A percentile compares a stretch with the other conserved stretches of the same genome.
These are phyloP conservation scores for Mormyrus proboscirostris DNA, from an alignment of 2,797 vertebrate species.

Conservation along the genomic window DNA sequence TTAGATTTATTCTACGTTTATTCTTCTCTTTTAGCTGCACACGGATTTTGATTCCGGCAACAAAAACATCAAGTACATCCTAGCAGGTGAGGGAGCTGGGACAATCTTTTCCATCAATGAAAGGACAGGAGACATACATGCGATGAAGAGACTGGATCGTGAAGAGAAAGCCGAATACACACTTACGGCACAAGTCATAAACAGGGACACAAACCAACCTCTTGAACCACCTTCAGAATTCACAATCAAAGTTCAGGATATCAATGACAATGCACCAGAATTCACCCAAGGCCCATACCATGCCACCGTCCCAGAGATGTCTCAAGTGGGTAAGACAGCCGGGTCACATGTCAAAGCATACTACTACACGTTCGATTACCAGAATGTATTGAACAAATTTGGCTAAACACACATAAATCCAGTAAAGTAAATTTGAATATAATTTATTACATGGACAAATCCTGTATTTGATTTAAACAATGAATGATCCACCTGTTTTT, in stretches of 20 bases:
- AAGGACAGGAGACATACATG: constrained; percentile 88
- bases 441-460: background rate
- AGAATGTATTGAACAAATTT: background rate
- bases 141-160: constrained; percentile 56
- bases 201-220: constrained; percentile 81
- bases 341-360: background rate
- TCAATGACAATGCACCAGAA: constrained; percentile 94
- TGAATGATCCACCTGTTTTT: background rate
- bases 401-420: background rate
- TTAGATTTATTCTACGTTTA: background rate
- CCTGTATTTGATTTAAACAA: background rate
- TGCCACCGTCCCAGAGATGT: constrained; percentile 91
- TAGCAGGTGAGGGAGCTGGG: constrained; percentile 91
- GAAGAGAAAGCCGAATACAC: constrained; percentile 98
- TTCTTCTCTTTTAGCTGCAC: constrained; percentile 71
- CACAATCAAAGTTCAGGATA: constrained; percentile 98
- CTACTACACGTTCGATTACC: background rate
- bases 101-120: constrained; percentile 98
- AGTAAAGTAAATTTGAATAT: background rate
- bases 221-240: constrained; percentile 95
- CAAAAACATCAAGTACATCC: constrained; percentile 89
- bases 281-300: constrained; percentile 88
- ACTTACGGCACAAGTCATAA: constrained; percentile 85
- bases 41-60: constrained; percentile 85
- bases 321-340: constrained; percentile 78